Percentiles rank a stretch among this genome's conserved stretches.
Evolutionary conservation across 2,113 vertebrate genomes (phyloP).

Genomic region (Seriola aureovittata): DNA sequence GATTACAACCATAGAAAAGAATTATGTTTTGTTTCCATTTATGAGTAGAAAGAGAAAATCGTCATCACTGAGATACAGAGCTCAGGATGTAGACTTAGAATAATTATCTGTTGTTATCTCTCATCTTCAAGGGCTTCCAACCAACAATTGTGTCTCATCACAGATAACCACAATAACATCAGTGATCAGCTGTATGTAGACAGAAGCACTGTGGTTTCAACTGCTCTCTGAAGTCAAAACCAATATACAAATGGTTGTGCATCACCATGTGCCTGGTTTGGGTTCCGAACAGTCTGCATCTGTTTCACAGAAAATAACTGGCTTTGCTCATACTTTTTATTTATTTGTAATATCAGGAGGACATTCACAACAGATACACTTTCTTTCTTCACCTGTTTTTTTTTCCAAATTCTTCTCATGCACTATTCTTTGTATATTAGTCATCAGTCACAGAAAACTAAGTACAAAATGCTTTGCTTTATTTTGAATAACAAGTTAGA

Average conservation of each 20-base stretch:
- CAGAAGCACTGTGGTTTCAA: background rate
- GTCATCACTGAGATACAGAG: too few relatives aligned
- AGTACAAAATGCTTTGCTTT: background rate
- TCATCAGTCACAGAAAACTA: background rate
- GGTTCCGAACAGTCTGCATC: background rate
- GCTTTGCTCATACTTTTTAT: background rate
- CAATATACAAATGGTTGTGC: background rate
- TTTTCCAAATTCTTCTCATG: background rate
- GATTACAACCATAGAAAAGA: background rate
- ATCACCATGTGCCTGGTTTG: background rate
- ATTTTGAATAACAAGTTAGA: background rate
- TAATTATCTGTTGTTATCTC: too few relatives aligned
- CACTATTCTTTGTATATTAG: background rate
- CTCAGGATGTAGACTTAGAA: too few relatives aligned
- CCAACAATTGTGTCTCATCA: background rate
- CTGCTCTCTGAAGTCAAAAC: background rate
- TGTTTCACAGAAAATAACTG: background rate
- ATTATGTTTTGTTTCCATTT: too few relatives aligned
- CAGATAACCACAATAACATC: background rate
- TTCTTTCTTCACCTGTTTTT: too few relatives aligned
- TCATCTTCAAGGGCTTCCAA: background rate
- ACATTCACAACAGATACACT: too few relatives aligned
- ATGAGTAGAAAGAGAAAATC: too few relatives aligned
- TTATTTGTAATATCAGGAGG: too few relatives aligned
- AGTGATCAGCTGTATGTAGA: background rate